A percentile compares a stretch with the other conserved stretches of the same genome.
Evolutionary conservation across 2,888 invertebrate species (phyloP).

Genomic region (Cryptops parisi): DNA sequence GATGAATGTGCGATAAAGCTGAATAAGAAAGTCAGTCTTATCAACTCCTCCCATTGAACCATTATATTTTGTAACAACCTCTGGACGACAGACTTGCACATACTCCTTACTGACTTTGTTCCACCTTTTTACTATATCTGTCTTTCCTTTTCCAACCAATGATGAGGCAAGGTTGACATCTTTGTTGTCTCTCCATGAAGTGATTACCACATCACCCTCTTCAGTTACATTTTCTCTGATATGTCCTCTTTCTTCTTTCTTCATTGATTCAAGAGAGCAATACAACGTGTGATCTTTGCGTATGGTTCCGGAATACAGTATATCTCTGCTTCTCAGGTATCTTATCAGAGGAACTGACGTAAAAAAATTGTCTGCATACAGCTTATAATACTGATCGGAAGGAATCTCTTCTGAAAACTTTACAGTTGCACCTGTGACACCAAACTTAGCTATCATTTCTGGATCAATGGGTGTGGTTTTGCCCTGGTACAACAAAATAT

Average conservation of each 20-base stretch:
- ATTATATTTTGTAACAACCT: conserved; percentile 23
- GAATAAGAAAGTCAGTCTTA: conserved; percentile 18
- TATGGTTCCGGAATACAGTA: neutral
- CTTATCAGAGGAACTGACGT: conserved; percentile 1
- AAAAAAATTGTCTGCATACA: conserved; percentile 21
- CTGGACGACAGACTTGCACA: conserved; percentile 20
- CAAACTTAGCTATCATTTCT: conserved; percentile 17
- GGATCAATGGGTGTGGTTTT: conserved; percentile 23
- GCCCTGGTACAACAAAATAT: conserved; percentile 28
- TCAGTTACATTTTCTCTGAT: neutral
- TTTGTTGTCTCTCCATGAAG: conserved; percentile 24
- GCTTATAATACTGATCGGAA: conserved; percentile 5
- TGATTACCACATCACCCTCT: conserved; percentile 15
- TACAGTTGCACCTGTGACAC: conserved; percentile 20
- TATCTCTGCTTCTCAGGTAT: neutral
- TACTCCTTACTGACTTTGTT: conserved; percentile 20
- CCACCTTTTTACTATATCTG: conserved; percentile 21
- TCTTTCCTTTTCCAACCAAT: conserved; percentile 22
- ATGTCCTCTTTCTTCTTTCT: neutral
- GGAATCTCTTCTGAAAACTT: conserved; percentile 9
- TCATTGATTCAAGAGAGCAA: neutral
- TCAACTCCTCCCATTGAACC: conserved; percentile 24
- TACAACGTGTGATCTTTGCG: neutral
- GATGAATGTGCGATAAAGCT: conserved; percentile 19
- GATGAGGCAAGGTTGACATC: conserved; percentile 24